Base-by-base conservation (phyloP, 2,113 vertebrate genomes). In the Sialia sialis region DNA sequence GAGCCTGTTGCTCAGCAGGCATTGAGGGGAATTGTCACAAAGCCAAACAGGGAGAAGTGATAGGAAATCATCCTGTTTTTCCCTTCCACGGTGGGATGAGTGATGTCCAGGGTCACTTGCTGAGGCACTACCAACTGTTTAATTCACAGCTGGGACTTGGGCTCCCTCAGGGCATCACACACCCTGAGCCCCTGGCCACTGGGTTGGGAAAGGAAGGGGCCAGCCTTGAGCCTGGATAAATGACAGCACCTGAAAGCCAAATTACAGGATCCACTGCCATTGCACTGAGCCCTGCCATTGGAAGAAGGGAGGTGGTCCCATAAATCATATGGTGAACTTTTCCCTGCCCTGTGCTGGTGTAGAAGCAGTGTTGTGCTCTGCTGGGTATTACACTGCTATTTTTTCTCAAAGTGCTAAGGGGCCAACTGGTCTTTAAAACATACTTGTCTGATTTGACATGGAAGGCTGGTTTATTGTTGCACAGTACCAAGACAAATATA, bases 1-100 rank as follows among this genome's bases (percentile, higher is more conserved):
- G 1, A 90, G 56, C 75, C 82, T 90, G 75, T 94, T 15, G 51
- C 75, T 91, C 84, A 62, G 87, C 56, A 84, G 77, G 70, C 87
- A 25, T 46, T 67, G 82, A 91, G 68, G 55, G 72, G 75, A 88
- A 20, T 74, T 95, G 70, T 88, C 5, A 2, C 78, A 66, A 83
- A 92, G 93, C 93, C 86, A 87, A 87, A 82, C 2, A 2, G 1
- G 2, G 60, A 68, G 81, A 81, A 89, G 58, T 0, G 1, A 56
- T 44, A 46, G 79, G 75, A 95, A 94, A 63, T 39, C 16, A 41
- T 90, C 77, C 64, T 52, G 3, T 62, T 90, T 84, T 76, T 36
- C 58, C 36, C 13, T 76, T 54, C 58, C 19, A 6, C 0, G 0
- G 62, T 0, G 3, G 46, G 78, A 67, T 83, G 75, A 76, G 72